Percentiles rank a stretch among this genome's conserved stretches.
phyloP scores from a whole-genome alignment of 2,888 invertebrate species.

The Tetramorium bicarinatum region DNA sequence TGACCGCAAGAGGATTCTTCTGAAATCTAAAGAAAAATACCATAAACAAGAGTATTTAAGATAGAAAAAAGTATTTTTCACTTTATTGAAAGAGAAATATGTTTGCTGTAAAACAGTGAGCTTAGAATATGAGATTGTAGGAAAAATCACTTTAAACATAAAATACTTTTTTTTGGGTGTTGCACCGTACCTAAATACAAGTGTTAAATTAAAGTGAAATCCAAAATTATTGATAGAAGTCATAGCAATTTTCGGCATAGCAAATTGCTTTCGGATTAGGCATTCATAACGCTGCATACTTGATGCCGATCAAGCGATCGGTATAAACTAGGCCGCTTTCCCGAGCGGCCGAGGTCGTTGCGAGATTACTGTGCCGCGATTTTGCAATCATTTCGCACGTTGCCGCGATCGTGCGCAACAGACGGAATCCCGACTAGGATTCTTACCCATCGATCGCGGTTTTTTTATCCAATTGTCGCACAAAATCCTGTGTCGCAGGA shows the following conservation, averaged over 20 bases:
- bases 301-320: neutral
- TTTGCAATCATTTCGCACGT: slow-evolving; percentile 56
- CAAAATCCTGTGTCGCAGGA: neutral
- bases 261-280: neutral
- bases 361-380: slow-evolving; percentile 44
- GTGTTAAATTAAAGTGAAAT: neutral
- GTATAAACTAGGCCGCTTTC: slow-evolving; percentile 48
- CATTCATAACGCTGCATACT: neutral
- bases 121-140: too few relatives aligned
- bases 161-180: too few relatives aligned
- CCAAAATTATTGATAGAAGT: neutral
- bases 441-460: neutral
- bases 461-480: too few relatives aligned
- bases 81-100: too few relatives aligned
- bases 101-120: too few relatives aligned
- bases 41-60: too few relatives aligned
- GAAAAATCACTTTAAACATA: too few relatives aligned
- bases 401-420: slow-evolving; percentile 6
- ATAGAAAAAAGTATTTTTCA: too few relatives aligned
- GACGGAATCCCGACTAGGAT: neutral
- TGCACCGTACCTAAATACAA: neutral
- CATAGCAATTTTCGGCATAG: neutral
- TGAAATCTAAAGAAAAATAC: too few relatives aligned
- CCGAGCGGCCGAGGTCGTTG: slow-evolving; percentile 74
- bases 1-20: too few relatives aligned